Evolutionary conservation across 2,113 vertebrate genomes (phyloP).

Genomic region (Lasiurus cinereus): DNA sequence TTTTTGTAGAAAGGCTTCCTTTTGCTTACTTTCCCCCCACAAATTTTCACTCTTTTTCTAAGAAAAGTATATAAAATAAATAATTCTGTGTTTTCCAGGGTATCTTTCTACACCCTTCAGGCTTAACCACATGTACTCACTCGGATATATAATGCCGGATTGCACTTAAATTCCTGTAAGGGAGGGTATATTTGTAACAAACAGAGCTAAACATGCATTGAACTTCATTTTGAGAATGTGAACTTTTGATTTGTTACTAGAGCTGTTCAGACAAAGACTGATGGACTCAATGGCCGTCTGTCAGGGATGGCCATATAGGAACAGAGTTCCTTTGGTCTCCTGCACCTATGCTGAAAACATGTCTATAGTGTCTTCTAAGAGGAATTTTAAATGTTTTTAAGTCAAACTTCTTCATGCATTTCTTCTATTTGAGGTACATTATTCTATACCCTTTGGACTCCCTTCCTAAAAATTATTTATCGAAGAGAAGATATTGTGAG

Average conservation of each 20-base stretch:
- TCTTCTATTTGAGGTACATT: conserved; percentile 9
- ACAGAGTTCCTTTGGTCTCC: not conserved
- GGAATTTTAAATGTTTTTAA: not conserved
- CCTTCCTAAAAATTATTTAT: not conserved
- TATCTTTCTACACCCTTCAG: not conserved
- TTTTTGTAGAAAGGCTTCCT: conserved; percentile 9
- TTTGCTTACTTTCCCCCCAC: not conserved
- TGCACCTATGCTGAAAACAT: not conserved
- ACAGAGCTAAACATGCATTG: not conserved
- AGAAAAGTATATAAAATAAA: conserved; percentile 27
- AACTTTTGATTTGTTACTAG: not conserved
- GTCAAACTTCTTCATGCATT: conserved; percentile 26
- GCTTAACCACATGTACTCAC: not conserved
- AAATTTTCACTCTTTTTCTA: not conserved
- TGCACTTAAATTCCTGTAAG: not conserved
- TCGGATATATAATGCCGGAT: not conserved
- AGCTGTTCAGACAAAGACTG: not conserved
- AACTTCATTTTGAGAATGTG: conserved; percentile 3
- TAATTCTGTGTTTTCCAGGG: not conserved
- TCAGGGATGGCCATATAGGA: not conserved
- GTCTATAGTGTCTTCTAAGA: not conserved
- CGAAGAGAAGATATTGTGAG: not conserved
- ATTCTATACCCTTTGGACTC: not conserved
- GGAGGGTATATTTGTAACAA: not conserved
- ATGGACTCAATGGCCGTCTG: not conserved